These are phyloP conservation scores for Felis catus DNA, from an alignment of 2,113 vertebrate genomes.

Conservation along the genomic window DNA sequence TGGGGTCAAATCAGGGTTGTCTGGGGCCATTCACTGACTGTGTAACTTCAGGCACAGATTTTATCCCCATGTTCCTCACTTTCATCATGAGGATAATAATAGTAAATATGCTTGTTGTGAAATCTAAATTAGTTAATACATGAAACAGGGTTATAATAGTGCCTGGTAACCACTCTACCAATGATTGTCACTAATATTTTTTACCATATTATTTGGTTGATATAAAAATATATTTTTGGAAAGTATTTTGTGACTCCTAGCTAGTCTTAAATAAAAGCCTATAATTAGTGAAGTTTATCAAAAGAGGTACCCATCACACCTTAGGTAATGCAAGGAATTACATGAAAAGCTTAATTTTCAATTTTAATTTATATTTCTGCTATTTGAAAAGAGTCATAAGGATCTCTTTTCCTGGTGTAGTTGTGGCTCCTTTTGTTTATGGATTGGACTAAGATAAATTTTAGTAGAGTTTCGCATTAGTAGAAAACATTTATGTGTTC, in stretches of 20 bases:
- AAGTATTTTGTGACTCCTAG: neutral
- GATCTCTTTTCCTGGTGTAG: neutral
- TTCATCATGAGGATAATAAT: neutral
- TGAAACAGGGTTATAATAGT: neutral
- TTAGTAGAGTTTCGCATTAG: neutral
- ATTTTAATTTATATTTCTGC: neutral
- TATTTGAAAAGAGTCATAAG: neutral
- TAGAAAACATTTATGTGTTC: neutral
- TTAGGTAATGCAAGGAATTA: neutral
- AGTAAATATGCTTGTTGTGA: neutral
- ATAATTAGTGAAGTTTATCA: neutral
- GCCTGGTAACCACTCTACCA: neutral
- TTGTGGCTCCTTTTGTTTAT: neutral
- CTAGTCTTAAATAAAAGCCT: neutral
- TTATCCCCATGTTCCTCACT: neutral
- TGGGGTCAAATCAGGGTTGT: neutral
- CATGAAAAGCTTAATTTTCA: neutral
- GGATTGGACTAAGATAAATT: neutral
- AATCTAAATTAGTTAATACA: neutral
- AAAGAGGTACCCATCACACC: neutral
- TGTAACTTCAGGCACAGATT: neutral
- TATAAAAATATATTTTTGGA: neutral
- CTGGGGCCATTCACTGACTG: neutral
- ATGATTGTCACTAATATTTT: neutral
- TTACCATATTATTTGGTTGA: neutral